Percentiles rank a stretch among this genome's conserved stretches.
Evolutionary conservation across 2,113 vertebrate genomes (phyloP).

Genomic region (Strigops habroptila): DNA sequence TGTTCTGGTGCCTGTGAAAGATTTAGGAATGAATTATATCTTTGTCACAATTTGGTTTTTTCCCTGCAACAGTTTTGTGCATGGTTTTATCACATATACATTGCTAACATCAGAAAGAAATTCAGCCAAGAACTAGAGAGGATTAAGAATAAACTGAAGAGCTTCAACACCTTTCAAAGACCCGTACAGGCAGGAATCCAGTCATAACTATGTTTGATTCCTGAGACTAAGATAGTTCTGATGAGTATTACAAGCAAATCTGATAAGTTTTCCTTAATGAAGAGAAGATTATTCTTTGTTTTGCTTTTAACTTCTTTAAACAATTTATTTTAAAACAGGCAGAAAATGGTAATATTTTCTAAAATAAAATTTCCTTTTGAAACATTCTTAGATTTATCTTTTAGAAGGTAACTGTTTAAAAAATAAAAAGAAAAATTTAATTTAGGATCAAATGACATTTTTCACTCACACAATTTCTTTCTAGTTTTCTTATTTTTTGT

Average conservation of each 20-base stretch:
- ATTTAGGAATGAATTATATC: neutral
- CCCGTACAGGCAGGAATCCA: neutral
- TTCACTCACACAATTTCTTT: neutral
- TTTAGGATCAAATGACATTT: neutral
- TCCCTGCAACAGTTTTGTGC: neutral
- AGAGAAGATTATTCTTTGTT: neutral
- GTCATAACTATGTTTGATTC: neutral
- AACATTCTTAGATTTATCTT: neutral
- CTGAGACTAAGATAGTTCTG: neutral
- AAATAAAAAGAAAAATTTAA: neutral
- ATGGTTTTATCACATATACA: neutral
- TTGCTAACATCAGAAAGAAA: neutral
- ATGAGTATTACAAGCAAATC: neutral
- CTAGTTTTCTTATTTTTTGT: neutral
- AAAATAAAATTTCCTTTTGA: neutral
- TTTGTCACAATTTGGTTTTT: neutral
- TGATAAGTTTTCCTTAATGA: neutral
- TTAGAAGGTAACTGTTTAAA: neutral
- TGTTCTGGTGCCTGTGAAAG: neutral
- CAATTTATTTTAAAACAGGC: neutral
- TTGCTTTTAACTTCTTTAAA: neutral
- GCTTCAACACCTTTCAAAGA: neutral
- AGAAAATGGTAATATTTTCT: fast-evolving
- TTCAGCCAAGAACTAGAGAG: neutral
- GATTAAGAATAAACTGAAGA: neutral